Percentiles rank a stretch among this genome's conserved stretches.
Conservation (phyloP, 2,888 invertebrate species). For the Venusia cambrica region DNA sequence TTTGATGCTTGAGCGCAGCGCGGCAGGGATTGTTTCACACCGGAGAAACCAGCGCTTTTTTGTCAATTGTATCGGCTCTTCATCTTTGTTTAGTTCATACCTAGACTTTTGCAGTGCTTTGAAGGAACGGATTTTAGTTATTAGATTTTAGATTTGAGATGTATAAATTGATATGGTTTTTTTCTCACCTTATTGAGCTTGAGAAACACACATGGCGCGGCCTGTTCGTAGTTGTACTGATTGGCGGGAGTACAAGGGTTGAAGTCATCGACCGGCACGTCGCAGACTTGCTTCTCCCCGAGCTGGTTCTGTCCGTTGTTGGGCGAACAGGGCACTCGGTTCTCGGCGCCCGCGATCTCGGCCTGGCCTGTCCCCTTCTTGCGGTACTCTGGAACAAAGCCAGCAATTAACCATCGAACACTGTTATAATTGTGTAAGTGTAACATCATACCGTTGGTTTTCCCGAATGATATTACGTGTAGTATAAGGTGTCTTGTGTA, state of each 20-base stretch:
- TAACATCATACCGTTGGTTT: too few relatives aligned
- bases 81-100: too few relatives aligned
- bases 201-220: conserved; percentile 96
- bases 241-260: conserved; percentile 88
- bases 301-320: conserved; percentile 75
- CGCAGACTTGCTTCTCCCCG: conserved; percentile 88
- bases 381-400: conserved; percentile 69
- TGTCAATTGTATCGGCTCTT: too few relatives aligned
- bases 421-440: too few relatives aligned
- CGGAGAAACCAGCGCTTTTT: too few relatives aligned
- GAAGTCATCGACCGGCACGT: conserved; percentile 87
- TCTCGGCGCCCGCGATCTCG: conserved; percentile 75
- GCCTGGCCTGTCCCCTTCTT: conserved; percentile 72
- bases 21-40: too few relatives aligned
- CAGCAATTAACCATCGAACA: too few relatives aligned
- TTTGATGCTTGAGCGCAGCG: too few relatives aligned
- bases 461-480: not conserved
- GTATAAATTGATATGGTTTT: not conserved
- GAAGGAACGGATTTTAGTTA: too few relatives aligned
- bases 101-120: too few relatives aligned
- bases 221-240: conserved; percentile 92
- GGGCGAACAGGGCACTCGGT: conserved; percentile 84
- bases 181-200: conserved; percentile 94
- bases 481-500: conserved; percentile 5
- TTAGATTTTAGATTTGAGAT: too few relatives aligned